Percentiles rank a stretch among this genome's conserved stretches.
phyloP scores from a whole-genome alignment of 2,888 invertebrate species.

The Zelleria hepariella region DNA sequence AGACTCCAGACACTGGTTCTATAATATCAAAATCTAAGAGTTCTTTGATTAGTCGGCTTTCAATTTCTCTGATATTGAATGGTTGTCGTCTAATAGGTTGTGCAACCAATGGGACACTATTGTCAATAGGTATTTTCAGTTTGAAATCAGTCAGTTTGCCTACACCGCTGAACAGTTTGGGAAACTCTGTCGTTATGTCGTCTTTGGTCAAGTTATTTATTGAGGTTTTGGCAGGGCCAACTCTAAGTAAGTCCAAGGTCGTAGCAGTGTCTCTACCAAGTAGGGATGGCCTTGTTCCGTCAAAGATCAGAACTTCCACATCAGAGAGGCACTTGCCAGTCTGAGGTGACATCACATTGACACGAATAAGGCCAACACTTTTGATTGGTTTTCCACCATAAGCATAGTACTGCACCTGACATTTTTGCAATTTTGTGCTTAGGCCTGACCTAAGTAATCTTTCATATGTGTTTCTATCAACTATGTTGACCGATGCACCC shows the following conservation, averaged over 20 bases:
- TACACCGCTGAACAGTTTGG: neutral
- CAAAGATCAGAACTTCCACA: neutral
- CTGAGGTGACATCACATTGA: neutral
- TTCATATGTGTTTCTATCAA: conserved; percentile 4
- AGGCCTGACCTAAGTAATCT: neutral
- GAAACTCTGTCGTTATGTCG: neutral
- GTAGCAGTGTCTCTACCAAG: neutral
- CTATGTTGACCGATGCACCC: conserved; percentile 9
- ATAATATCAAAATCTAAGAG: conserved; percentile 11
- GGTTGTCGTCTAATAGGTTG: conserved; percentile 11
- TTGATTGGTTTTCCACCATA: neutral
- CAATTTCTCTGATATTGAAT: conserved; percentile 10
- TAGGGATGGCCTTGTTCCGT: neutral
- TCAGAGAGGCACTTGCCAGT: neutral
- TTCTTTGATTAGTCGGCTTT: conserved; percentile 9
- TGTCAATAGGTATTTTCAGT: conserved; percentile 8
- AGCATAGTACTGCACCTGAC: neutral
- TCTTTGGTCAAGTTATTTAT: neutral
- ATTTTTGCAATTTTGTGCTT: neutral
- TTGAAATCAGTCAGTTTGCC: conserved; percentile 10
- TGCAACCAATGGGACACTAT: conserved; percentile 8
- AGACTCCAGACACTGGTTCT: conserved; percentile 10
- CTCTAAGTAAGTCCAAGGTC: neutral
- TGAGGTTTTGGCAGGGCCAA: neutral
- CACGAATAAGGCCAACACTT: neutral